Conservation (phyloP, 2,113 vertebrate species). For the Nothocercus julius region DNA sequence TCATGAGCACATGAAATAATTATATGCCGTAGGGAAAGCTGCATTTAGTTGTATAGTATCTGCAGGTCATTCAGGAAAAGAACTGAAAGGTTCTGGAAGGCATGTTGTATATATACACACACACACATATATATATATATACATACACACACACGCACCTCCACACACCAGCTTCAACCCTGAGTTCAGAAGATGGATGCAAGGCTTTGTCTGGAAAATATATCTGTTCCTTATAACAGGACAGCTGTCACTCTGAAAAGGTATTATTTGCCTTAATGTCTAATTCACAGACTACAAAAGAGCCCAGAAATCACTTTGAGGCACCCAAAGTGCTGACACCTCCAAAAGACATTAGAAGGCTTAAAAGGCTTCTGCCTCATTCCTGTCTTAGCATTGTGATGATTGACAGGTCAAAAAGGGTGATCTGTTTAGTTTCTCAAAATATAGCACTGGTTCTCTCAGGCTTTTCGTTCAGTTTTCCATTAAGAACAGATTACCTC, state of each 20-base stretch:
- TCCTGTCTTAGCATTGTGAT: background rate
- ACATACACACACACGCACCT: background rate
- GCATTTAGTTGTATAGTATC: background rate
- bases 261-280: background rate
- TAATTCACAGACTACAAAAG: background rate
- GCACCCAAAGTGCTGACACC: background rate
- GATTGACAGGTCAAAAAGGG: background rate
- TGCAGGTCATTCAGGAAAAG: no score
- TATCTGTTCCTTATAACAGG: background rate
- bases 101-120: accelerated
- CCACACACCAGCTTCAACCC: background rate
- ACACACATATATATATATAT: no score
- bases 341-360: background rate
- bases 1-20: background rate
- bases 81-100: background rate
- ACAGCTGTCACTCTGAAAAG: background rate
- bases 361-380: background rate
- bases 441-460: background rate
- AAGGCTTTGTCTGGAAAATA: background rate
- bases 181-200: background rate
- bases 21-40: background rate
- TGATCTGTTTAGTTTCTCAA: background rate
- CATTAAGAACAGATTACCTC: background rate
- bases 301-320: background rate
- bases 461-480: background rate